Evolutionary conservation across 2,797 vertebrate genomes (phyloP).

Genomic region (Florisuga fusca): DNA sequence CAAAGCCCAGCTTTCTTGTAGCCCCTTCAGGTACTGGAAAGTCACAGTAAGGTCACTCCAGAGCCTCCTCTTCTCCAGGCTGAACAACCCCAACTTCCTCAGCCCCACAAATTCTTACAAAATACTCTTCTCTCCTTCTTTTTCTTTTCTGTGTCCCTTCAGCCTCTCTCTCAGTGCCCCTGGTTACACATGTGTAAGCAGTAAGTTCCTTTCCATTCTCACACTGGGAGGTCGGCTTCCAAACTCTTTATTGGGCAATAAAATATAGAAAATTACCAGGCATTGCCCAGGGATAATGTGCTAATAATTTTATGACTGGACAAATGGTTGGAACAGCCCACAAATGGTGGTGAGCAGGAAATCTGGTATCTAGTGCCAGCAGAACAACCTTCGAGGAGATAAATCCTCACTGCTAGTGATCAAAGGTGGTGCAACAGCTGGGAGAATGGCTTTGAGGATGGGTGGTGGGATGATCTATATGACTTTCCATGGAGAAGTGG

Average conservation of each 20-base stretch:
- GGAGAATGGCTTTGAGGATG: neutral
- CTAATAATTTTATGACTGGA: constrained; percentile 75
- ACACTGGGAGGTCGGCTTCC: constrained; percentile 64
- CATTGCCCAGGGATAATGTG: constrained; percentile 71
- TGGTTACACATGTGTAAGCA: constrained; percentile 36
- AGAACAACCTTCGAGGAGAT: constrained; percentile 60
- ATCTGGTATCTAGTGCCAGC: neutral
- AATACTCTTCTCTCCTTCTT: neutral
- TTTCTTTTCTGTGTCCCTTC: neutral
- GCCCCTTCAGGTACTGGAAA: too few species aligned
- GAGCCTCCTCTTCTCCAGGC: too few species aligned
- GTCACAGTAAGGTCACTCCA: too few species aligned
- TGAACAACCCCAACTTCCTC: too few species aligned
- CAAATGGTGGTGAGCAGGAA: constrained; percentile 59
- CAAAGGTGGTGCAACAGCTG: neutral
- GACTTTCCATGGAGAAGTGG: neutral
- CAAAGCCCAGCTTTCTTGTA: too few species aligned
- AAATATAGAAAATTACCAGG: constrained; percentile 73
- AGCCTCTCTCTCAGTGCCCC: neutral
- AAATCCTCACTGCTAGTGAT: constrained; percentile 11
- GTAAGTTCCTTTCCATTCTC: constrained; percentile 61
- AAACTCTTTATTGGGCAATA: constrained; percentile 78
- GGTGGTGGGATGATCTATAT: neutral
- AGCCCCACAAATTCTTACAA: neutral
- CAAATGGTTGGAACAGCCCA: constrained; percentile 65